phyloP scores from a whole-genome alignment of 2,113 vertebrate species.

The Struthidea cinerea region DNA sequence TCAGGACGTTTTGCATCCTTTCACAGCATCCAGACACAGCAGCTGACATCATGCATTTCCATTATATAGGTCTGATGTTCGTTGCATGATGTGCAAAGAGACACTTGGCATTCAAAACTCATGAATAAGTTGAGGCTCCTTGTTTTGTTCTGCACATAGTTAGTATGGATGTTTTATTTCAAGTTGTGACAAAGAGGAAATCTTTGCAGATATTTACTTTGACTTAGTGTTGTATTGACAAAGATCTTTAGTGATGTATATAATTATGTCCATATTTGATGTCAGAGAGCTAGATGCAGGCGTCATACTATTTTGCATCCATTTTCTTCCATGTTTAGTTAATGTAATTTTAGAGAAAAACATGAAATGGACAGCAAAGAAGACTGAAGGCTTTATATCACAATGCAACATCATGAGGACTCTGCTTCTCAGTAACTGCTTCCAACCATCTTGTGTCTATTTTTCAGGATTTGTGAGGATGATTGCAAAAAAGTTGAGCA shows the following conservation, averaged over 20 bases:
- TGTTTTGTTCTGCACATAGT: not conserved
- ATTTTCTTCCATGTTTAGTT: not conserved
- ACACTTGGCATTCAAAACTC: not conserved
- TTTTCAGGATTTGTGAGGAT: not conserved
- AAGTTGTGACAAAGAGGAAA: not conserved
- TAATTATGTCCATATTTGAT: not conserved
- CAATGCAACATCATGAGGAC: not conserved
- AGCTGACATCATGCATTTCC: slow-evolving; percentile 52
- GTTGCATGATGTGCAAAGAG: not conserved
- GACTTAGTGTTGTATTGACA: not conserved
- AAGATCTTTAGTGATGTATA: not conserved
- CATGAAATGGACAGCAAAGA: not conserved
- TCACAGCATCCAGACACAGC: slow-evolving; percentile 20
- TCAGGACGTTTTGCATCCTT: slow-evolving; percentile 22
- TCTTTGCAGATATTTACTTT: not conserved
- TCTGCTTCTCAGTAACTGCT: not conserved
- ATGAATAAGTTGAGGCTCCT: not conserved
- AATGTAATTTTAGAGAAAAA: not conserved
- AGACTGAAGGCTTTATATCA: not conserved
- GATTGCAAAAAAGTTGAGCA: not conserved
- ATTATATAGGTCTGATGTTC: slow-evolving; percentile 33
- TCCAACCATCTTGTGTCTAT: not conserved
- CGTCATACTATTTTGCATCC: not conserved
- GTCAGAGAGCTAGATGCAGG: not conserved
- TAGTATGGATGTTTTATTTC: not conserved